A percentile compares a stretch with the other conserved stretches of the same genome.
Evolutionary conservation across 2,888 invertebrate species (phyloP).

Genomic region (Nephrotoma flavescens): DNA sequence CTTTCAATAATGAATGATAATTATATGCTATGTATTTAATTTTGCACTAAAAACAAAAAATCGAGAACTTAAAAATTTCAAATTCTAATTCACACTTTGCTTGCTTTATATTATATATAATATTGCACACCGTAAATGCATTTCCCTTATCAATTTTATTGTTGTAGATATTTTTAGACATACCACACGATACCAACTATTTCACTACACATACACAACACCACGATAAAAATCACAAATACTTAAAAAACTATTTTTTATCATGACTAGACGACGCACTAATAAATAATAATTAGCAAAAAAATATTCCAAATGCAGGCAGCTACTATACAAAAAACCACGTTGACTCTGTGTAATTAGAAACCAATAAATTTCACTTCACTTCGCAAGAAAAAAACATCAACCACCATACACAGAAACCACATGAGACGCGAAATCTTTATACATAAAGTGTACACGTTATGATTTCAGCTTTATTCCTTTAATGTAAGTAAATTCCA

Average conservation of each 20-base stretch:
- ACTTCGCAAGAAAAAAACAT: not conserved
- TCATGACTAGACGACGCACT: not conserved
- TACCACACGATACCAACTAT: not conserved
- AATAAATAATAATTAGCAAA: not conserved
- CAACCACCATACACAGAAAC: not conserved
- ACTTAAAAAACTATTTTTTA: not conserved
- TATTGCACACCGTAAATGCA: not conserved
- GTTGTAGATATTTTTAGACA: not conserved
- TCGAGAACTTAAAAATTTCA: not conserved
- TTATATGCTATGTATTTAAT: not conserved
- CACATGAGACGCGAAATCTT: not conserved
- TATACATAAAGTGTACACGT: not conserved
- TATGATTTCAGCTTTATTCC: not conserved
- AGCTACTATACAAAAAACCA: not conserved
- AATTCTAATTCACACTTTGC: not conserved
- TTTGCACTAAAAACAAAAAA: not conserved
- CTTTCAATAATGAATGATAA: not conserved
- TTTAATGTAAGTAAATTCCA: not conserved
- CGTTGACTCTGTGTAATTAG: not conserved
- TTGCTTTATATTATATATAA: not conserved
- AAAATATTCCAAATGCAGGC: not conserved
- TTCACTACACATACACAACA: not conserved
- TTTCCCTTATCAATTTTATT: not conserved
- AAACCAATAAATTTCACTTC: not conserved
- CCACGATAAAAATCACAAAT: not conserved